phyloP scores from a whole-genome alignment of 2,797 vertebrate genomes.

The Austrolebias charrua region DNA sequence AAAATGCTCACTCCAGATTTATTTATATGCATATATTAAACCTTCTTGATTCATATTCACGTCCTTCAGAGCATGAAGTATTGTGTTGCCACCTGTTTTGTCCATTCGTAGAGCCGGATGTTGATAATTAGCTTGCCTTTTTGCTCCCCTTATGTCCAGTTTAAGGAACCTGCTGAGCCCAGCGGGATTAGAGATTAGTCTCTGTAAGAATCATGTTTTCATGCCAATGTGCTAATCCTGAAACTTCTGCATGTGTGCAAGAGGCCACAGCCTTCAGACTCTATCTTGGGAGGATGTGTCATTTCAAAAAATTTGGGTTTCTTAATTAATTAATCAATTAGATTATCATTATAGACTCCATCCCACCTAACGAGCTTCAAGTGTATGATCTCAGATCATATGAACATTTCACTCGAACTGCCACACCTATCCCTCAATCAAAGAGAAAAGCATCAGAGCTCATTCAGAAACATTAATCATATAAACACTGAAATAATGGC shows the following conservation, averaged over 20 bases:
- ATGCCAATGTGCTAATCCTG: slow-evolving; percentile 23
- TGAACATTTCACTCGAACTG: not conserved
- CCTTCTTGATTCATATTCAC: slow-evolving; percentile 20
- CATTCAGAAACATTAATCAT: too few species aligned
- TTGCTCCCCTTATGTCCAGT: slow-evolving; percentile 55
- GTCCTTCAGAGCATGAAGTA: slow-evolving; percentile 35
- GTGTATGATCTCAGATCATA: not conserved
- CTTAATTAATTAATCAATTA: slow-evolving; percentile 1
- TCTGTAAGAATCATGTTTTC: slow-evolving; percentile 54
- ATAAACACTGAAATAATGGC: too few species aligned
- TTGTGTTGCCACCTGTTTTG: slow-evolving; percentile 42
- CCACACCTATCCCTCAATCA: not conserved
- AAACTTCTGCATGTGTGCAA: slow-evolving; percentile 40
- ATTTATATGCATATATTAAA: slow-evolving; percentile 35
- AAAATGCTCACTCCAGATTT: slow-evolving; percentile 27
- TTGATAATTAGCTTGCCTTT: slow-evolving; percentile 52
- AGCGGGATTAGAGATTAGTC: slow-evolving; percentile 59
- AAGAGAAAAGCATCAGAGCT: not conserved
- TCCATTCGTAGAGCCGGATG: slow-evolving; percentile 41
- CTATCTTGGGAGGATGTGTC: slow-evolving; percentile 1
- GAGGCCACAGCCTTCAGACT: slow-evolving; percentile 40
- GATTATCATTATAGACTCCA: too few species aligned
- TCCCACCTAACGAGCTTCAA: too few species aligned
- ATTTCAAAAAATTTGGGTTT: not conserved
- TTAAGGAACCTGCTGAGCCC: slow-evolving; percentile 60